These are phyloP conservation scores for Xyliphius kryptos DNA, from an alignment of 2,113 vertebrate genomes.

Conservation along the genomic window DNA sequence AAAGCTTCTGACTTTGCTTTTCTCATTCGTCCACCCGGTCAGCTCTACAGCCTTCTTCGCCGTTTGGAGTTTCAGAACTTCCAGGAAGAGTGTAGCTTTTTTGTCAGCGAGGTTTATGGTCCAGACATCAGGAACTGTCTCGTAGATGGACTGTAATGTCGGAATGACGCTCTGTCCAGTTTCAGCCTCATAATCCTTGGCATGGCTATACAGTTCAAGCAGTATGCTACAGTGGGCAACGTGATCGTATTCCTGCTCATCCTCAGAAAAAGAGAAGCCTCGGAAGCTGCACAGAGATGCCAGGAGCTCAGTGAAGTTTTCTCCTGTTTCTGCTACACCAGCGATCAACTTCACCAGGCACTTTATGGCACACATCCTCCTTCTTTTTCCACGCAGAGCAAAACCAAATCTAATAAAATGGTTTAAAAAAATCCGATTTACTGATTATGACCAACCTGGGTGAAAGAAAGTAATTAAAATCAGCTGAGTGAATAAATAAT, in stretches of 20 bases:
- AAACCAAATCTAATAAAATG: not conserved
- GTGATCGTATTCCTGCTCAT: not conserved
- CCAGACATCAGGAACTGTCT: constrained; percentile 26
- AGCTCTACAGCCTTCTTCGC: constrained; percentile 36
- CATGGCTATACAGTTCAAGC: constrained; percentile 27
- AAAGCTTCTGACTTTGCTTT: constrained; percentile 34
- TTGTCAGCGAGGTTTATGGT: constrained; percentile 20
- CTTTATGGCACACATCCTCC: not conserved
- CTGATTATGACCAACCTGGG: no score
- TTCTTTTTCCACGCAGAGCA: not conserved
- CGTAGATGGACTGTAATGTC: constrained; percentile 9
- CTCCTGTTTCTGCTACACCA: constrained; percentile 13
- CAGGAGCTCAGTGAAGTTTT: constrained; percentile 18
- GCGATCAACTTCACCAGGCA: constrained; percentile 19
- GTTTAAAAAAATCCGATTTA: no score
- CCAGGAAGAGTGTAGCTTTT: constrained; percentile 21
- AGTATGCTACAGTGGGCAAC: constrained; percentile 9
- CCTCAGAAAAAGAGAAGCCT: not conserved
- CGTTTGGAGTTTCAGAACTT: constrained; percentile 37
- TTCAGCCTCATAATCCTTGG: constrained; percentile 31
- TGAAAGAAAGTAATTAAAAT: no score
- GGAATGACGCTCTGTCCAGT: constrained; percentile 24
- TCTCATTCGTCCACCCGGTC: constrained; percentile 28
- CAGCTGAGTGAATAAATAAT: no score
- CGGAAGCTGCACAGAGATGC: constrained; percentile 27